Evolutionary conservation across 2,797 vertebrate genomes (phyloP).

Genomic region (Hypotaenidia okinawae): DNA sequence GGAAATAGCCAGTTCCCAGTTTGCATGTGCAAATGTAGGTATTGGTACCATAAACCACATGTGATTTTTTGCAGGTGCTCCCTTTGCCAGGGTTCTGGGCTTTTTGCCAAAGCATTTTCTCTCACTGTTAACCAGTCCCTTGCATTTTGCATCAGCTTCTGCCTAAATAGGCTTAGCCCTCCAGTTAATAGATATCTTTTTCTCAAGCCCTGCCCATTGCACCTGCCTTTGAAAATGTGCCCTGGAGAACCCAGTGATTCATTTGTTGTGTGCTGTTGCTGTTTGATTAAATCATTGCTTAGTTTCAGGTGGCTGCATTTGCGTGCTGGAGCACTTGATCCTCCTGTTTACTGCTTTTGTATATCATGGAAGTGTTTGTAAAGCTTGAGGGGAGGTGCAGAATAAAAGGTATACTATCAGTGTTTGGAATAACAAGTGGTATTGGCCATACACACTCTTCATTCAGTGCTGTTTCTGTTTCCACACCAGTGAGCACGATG

Average conservation of each 20-base stretch:
- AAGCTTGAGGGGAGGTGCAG: slow-evolving; percentile 29
- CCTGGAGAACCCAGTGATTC: slow-evolving; percentile 42
- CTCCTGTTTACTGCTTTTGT: slow-evolving; percentile 63
- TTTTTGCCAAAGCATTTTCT: slow-evolving; percentile 53
- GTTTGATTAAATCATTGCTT: slow-evolving; percentile 60
- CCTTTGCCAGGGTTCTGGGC: slow-evolving; percentile 48
- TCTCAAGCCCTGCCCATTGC: slow-evolving; percentile 59
- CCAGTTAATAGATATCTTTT: slow-evolving; percentile 62
- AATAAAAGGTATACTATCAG: slow-evolving; percentile 43
- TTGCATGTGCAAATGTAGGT: slow-evolving; percentile 47
- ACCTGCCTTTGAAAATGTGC: slow-evolving; percentile 68
- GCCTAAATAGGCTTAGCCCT: slow-evolving; percentile 61
- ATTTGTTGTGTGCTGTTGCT: slow-evolving; percentile 29
- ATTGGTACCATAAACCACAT: neutral
- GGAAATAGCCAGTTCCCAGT: neutral
- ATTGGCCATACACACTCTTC: slow-evolving; percentile 17
- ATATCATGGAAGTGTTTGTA: neutral
- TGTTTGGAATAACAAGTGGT: slow-evolving; percentile 50
- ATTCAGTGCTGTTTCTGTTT: slow-evolving; percentile 62
- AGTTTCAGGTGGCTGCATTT: slow-evolving; percentile 67
- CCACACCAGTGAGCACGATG: slow-evolving; percentile 49
- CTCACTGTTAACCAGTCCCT: slow-evolving; percentile 37
- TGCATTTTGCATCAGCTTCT: slow-evolving; percentile 48
- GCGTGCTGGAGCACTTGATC: slow-evolving; percentile 22
- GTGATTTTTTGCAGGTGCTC: slow-evolving; percentile 56